Percentiles rank a stretch among this genome's conserved stretches.
Evolutionary conservation across 2,113 vertebrate genomes (phyloP).

Genomic region (Arizona elegans): DNA sequence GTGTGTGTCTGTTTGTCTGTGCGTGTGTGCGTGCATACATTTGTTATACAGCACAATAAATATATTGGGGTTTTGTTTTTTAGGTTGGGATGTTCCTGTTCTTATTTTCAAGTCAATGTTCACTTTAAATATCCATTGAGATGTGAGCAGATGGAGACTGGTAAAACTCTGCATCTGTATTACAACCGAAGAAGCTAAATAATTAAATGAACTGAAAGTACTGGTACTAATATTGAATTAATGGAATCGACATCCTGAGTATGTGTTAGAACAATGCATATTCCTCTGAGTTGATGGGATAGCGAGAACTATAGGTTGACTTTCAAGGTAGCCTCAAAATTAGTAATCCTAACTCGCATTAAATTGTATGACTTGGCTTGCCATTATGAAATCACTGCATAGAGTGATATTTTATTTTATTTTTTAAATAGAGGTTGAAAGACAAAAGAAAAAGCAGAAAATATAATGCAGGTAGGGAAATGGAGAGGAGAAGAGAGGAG

Average conservation of each 20-base stretch:
- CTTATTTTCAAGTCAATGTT: neutral
- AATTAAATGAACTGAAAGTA: neutral
- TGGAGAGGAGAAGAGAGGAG: fast-evolving
- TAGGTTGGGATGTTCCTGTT: neutral
- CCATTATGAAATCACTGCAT: neutral
- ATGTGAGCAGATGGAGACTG: neutral
- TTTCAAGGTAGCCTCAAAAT: neutral
- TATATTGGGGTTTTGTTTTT: neutral
- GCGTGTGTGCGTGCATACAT: neutral
- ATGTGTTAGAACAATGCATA: neutral
- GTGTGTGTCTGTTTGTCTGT: neutral
- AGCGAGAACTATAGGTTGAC: neutral
- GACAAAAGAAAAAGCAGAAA: neutral
- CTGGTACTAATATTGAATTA: neutral
- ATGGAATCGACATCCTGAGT: neutral
- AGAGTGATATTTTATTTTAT: neutral
- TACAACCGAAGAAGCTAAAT: neutral
- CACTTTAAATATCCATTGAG: neutral
- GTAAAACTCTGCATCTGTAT: neutral
- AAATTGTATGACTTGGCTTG: neutral
- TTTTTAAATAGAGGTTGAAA: neutral
- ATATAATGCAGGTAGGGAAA: too few species aligned
- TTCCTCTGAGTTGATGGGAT: neutral
- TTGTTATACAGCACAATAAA: neutral
- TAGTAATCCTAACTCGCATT: neutral